Percentiles rank a stretch among this genome's conserved stretches.
Evolutionary conservation across 2,888 invertebrate genomes (phyloP).

Genomic region (Metellina segmentata): DNA sequence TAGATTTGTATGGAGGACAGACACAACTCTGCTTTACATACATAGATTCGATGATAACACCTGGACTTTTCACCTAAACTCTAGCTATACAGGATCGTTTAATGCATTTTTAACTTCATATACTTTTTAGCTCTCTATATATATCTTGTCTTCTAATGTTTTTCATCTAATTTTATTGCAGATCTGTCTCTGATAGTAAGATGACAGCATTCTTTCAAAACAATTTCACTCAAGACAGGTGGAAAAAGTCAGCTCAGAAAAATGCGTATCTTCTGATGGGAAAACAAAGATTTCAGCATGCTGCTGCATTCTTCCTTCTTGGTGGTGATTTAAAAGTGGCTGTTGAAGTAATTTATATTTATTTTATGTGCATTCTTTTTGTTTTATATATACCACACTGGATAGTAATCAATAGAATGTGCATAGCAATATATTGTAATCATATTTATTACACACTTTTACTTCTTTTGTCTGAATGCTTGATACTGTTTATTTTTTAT

Average conservation of each 20-base stretch:
- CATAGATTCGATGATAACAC: too few species aligned
- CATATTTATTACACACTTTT: too few species aligned
- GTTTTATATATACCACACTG: neutral
- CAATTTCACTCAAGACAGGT: constrained; percentile 94
- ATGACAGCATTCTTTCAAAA: constrained; percentile 98
- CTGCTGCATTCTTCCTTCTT: constrained; percentile 98
- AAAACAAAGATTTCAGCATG: constrained; percentile 97
- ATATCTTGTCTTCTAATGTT: neutral
- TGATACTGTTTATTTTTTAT: constrained; percentile 85
- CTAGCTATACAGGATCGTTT: too few species aligned
- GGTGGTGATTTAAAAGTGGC: constrained; percentile 97
- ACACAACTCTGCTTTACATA: too few species aligned
- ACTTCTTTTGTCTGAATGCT: neutral
- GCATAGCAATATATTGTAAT: too few species aligned
- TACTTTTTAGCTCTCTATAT: neutral
- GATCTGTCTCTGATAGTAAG: constrained; percentile 91
- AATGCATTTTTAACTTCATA: neutral
- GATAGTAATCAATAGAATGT: too few species aligned
- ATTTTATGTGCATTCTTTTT: neutral
- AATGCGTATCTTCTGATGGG: constrained; percentile 98
- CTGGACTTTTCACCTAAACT: too few species aligned
- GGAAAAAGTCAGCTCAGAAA: constrained; percentile 98
- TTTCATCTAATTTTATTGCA: constrained; percentile 79
- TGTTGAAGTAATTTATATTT: constrained; percentile 87
- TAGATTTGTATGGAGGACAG: too few species aligned